Evolutionary conservation across 2,888 invertebrate genomes (phyloP).

Genomic region (Drosophila atripex): DNA sequence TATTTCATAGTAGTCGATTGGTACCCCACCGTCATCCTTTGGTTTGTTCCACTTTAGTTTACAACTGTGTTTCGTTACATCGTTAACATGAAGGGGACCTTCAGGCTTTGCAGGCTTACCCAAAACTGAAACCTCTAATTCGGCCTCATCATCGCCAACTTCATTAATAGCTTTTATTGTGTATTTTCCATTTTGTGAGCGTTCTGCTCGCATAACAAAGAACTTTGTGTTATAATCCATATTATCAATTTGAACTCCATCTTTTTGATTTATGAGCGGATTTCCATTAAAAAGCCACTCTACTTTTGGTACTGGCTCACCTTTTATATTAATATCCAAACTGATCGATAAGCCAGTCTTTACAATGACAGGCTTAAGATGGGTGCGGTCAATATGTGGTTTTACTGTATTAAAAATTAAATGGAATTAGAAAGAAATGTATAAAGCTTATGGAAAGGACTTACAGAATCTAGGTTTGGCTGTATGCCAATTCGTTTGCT

Average conservation of each 20-base stretch:
- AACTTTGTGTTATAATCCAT: slow-evolving; percentile 96
- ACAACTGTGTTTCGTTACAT: slow-evolving; percentile 96
- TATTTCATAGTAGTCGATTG: slow-evolving; percentile 97
- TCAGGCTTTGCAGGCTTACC: slow-evolving; percentile 91
- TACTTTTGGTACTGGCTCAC: slow-evolving; percentile 96
- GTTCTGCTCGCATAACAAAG: slow-evolving; percentile 91
- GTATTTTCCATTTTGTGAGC: slow-evolving; percentile 94
- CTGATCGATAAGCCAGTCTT: slow-evolving; percentile 95
- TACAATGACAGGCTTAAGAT: slow-evolving; percentile 91
- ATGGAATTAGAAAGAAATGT: not conserved
- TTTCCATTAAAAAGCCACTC: slow-evolving; percentile 93
- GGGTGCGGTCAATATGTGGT: slow-evolving; percentile 96
- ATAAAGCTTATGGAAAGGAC: slow-evolving; percentile 81
- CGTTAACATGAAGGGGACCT: slow-evolving; percentile 94
- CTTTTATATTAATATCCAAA: slow-evolving; percentile 94
- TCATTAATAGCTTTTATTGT: slow-evolving; percentile 95
- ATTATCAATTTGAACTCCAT: slow-evolving; percentile 89
- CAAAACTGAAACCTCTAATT: slow-evolving; percentile 94
- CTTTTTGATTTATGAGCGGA: slow-evolving; percentile 86
- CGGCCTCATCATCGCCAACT: slow-evolving; percentile 96
- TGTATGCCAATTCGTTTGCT: slow-evolving; percentile 95
- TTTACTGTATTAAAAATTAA: slow-evolving; percentile 87
- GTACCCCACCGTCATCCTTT: slow-evolving; percentile 97
- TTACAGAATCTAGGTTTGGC: slow-evolving; percentile 94
- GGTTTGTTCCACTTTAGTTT: slow-evolving; percentile 96